Conservation (phyloP, 2,888 invertebrate genomes). For the Drosophila leonis region DNA sequence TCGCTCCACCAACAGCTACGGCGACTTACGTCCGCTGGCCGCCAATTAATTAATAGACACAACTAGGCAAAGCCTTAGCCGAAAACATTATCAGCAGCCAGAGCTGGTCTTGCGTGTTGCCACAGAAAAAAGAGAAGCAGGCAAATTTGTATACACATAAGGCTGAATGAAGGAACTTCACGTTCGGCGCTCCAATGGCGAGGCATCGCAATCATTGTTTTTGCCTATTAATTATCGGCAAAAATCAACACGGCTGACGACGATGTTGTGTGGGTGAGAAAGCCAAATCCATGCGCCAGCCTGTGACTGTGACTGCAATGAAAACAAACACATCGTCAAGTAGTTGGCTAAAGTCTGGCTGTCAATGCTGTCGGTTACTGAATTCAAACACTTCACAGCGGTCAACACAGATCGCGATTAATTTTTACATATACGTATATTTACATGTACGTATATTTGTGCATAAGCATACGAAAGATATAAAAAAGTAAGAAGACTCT, state of each 20-base stretch:
- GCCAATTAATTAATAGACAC: constrained; percentile 79
- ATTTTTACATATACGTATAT: constrained; percentile 34
- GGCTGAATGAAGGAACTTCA: constrained; percentile 26
- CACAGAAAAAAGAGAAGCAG: constrained; percentile 42
- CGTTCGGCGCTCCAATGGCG: constrained; percentile 19
- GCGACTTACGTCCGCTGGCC: constrained; percentile 34
- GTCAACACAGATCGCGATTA: constrained; percentile 53
- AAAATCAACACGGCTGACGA: constrained; percentile 42
- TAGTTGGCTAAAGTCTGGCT: constrained; percentile 28
- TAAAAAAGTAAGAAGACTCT: too few species aligned
- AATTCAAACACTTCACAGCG: constrained; percentile 9
- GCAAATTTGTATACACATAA: constrained; percentile 74
- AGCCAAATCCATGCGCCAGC: constrained; percentile 16
- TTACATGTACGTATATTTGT: not conserved
- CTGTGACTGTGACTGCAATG: constrained; percentile 22
- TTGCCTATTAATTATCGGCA: constrained; percentile 73
- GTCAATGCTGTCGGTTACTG: constrained; percentile 34
- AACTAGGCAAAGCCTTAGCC: constrained; percentile 44
- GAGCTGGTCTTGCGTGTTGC: constrained; percentile 57
- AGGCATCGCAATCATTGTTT: constrained; percentile 54
- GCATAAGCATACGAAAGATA: not conserved
- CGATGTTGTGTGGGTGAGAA: constrained; percentile 57
- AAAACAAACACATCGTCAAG: constrained; percentile 47
- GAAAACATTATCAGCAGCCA: constrained; percentile 13
- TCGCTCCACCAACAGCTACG: not conserved